Evolutionary conservation across 2,888 invertebrate species (phyloP), one percentile per base, ranked within the genome.

Genomic region (Megalurothrips usitatus): DNA sequence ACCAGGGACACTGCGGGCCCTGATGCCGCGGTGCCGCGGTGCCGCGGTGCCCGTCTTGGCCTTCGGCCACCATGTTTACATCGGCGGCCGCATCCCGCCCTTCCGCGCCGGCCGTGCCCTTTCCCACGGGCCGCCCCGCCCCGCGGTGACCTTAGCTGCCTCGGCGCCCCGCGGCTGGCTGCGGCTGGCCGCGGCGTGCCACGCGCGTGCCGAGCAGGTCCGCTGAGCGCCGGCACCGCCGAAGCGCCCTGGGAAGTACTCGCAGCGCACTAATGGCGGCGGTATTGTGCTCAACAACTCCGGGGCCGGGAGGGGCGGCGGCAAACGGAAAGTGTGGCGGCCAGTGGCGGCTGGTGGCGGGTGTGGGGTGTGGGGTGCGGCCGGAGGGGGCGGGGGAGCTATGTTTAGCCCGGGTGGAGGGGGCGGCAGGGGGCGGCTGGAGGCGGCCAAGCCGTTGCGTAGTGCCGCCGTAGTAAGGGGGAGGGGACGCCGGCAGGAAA

Each of bases 271-370:
- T 58, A 58, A 58, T 58, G 58, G 58, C 19, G n/a, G n/a, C 17
- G 58, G 58, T 75, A 75, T 75, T 75, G 68, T 75, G 68, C 26
- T 68, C 12, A 75, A 75, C 68, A 75, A n/a, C 26, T 75, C 68
- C 68, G 23, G 68, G 3, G 68, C 34, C 34, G 6, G 6, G 34
- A 43, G n/a, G n/a, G n/a, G 58, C 58, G 58, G 58, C 34, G 34
- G 34, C 34, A 43, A 43, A 43, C 34, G 34, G 34, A 43, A 43
- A 43, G 34, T 43, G 34, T 43, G 34, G 34, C 6, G 6, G 34
- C 6, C 34, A 6, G 34, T 43, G 34, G 34, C 34, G 34, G 6
- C 3, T 43, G 3, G 34, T 43, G 34, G 34, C 17, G 58, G 17
- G n/a, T n/a, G n/a, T n/a, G n/a, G n/a, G n/a, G n/a, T n/a, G 52